Percentiles rank a stretch among this genome's conserved stretches.
phyloP scores from a whole-genome alignment of 1,140 invertebrate genomes.

The Drosophila littoralis region DNA sequence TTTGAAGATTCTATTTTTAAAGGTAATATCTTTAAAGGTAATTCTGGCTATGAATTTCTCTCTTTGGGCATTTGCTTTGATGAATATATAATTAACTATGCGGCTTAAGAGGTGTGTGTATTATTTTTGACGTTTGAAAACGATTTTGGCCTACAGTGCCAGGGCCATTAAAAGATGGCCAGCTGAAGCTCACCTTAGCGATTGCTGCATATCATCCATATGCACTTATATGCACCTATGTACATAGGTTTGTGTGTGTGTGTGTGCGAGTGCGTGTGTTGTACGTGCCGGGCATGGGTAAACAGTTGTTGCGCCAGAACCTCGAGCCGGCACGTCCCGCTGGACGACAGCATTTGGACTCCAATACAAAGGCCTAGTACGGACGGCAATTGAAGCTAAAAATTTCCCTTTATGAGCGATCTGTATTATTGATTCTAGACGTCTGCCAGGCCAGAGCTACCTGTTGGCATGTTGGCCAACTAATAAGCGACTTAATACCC shows the following conservation, averaged over 20 bases:
- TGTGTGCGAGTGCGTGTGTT: conserved; percentile 11
- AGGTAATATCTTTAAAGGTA: neutral
- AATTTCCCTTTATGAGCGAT: conserved; percentile 74
- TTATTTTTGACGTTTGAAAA: conserved; percentile 14
- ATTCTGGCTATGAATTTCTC: neutral
- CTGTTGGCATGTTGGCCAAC: conserved; percentile 57
- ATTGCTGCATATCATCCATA: conserved; percentile 28
- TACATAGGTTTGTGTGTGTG: neutral
- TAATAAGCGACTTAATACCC: conserved; percentile 65
- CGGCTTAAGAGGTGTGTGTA: neutral
- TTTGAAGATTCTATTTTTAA: too few species aligned
- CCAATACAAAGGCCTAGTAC: conserved; percentile 1
- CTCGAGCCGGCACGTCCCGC: conserved; percentile 27
- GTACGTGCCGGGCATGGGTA: conserved; percentile 33
- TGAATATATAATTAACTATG: conserved; percentile 3
- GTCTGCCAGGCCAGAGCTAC: conserved; percentile 17
- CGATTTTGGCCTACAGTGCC: conserved; percentile 26
- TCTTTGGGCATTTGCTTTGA: too few species aligned
- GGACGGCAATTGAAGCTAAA: conserved; percentile 27
- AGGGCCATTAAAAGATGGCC: neutral
- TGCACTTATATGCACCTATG: neutral
- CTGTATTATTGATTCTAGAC: conserved; percentile 68
- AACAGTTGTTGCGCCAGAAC: conserved; percentile 21
- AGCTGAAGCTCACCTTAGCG: conserved; percentile 18
- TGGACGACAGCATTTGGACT: conserved; percentile 14